Base-by-base conservation (phyloP, 2,888 invertebrate genomes). In the Embidobia sp. region DNA sequence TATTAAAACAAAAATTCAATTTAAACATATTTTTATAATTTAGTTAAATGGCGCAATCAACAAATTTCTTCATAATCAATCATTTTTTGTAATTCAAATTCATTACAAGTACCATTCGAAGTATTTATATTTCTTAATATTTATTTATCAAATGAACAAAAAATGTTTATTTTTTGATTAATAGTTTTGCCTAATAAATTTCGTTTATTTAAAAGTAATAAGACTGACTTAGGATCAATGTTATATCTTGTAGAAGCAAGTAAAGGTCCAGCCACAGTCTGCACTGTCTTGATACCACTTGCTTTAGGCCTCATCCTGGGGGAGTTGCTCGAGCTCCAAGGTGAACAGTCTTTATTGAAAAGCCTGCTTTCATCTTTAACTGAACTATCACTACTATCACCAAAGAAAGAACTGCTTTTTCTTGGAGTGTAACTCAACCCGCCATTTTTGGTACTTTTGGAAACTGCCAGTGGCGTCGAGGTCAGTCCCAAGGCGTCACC, bases 201-300 rank as follows among this genome's bases (percentile, higher is more conserved):
- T 3, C 27, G 6, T 27, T 1, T 8, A 27, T 22, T 22, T 22
- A 22, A 22, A 3, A 4, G 22, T 2, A 42, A 42, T 3, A n/a
- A 16, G 51, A 82, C 83, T 84, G 84, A 90, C 90, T 89, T 90
- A 1, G 90, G 87, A 83, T 90, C 91, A 15, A 91, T 90, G 77
- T 90, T 91, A 79, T 89, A 91, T 83, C 88, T 87, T 3, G 90
- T 90, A 0, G 91, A 90, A 29, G 90, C 86, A 22, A 91, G 83
- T 26, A 91, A 82, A 0, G 91, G 91, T 22, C 91, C 91, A 6
- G 88, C 88, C 3, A 87, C 83, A 6, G 87, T 87, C 61, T 88
- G 89, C 0, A 88, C 85, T 1, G 86, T 85, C 72, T 85, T 88
- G 0, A 85, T 46, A 0, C 84, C 84, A 0, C 49, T 73, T 13